Evolutionary conservation across 2,888 invertebrate species (phyloP), one percentile per base, ranked within the genome.

Genomic region (Rotaria magnacalcarata): DNA sequence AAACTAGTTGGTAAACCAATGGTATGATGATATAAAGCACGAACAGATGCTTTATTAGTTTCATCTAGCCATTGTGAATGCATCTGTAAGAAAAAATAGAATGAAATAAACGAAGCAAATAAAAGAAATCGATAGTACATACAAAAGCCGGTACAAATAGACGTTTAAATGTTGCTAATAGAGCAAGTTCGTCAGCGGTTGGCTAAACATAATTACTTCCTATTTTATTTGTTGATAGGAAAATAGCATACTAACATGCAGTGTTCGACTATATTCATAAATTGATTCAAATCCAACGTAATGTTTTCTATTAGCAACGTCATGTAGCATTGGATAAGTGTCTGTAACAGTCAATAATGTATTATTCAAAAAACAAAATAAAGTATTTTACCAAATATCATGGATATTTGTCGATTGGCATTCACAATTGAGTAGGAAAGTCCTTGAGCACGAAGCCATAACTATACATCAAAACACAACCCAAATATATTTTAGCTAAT

Each of bases 1-100:
- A 47, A 80, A 80, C 80, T 80, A 14, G 47, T 80, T 8, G 80
- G 80, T 80, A 80, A 80, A 80, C 80, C 80, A 80, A 80, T 80
- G 24, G 47, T 47, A n/a, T 10, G 11, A n/a, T 80, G 43, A 47
- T 47, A 80, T n/a, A 80, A 47, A n/a, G 47, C 14, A 10, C 47
- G 80, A n/a, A 14, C 21, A 10, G 43, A 47, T 47, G 11, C 24
- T 80, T 47, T 80, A n/a, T 80, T 80, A 10, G 24, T 47, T n/a
- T 80, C 80, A 47, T 80, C 80, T 2, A 80, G 16, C 80, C 80
- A 80, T 80, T 47, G 47, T n/a, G 47, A 80, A 47, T 80, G 43
- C 80, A 80, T 80, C 80, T 80, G n/a, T n/a, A 34, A 19, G 6
- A 11, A 11, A 27, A 41, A 67, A 11, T 7, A 60, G 10, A 60